Percentiles rank a stretch among this genome's conserved stretches.
phyloP scores from a whole-genome alignment of 35 echinoderm and acorn worm species.

The Chiridota heheva region DNA sequence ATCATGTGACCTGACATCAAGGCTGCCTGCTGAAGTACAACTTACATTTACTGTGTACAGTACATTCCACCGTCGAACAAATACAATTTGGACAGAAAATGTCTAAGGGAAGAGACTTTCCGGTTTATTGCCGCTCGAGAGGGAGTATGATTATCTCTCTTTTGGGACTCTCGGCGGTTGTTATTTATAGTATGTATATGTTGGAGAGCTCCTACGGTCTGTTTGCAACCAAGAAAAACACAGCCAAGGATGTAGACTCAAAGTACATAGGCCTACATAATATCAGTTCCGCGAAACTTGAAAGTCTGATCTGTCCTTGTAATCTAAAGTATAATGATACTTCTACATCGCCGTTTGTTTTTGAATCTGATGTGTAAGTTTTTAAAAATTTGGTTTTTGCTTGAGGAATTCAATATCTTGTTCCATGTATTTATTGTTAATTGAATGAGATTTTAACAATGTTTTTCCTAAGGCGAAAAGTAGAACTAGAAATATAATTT shows the following conservation, averaged over 20 bases:
- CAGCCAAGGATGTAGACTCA: background rate
- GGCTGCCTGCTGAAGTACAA: too few species aligned
- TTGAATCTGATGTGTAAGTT: slow-evolving; percentile 20
- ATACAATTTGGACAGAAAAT: too few species aligned
- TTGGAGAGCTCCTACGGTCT: too few species aligned
- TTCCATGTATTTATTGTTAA: background rate
- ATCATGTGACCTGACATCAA: too few species aligned
- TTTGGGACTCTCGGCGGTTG: too few species aligned
- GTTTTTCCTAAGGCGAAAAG: background rate
- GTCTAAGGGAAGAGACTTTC: too few species aligned
- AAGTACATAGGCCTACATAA: background rate
- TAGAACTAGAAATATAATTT: background rate
- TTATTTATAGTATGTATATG: too few species aligned
- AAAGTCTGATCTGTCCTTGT: slow-evolving; percentile 2
- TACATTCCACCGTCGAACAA: too few species aligned
- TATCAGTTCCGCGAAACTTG: background rate
- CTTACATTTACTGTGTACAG: too few species aligned
- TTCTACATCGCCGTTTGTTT: background rate
- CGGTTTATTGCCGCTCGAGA: too few species aligned
- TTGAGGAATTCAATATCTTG: background rate
- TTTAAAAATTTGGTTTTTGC: too few species aligned
- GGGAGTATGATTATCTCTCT: too few species aligned
- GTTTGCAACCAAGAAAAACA: background rate
- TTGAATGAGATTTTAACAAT: background rate
- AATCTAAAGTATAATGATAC: slow-evolving; percentile 36